Base-by-base conservation (phyloP, 2,113 vertebrate genomes). In the Sterrhoptilus dennistouni region DNA sequence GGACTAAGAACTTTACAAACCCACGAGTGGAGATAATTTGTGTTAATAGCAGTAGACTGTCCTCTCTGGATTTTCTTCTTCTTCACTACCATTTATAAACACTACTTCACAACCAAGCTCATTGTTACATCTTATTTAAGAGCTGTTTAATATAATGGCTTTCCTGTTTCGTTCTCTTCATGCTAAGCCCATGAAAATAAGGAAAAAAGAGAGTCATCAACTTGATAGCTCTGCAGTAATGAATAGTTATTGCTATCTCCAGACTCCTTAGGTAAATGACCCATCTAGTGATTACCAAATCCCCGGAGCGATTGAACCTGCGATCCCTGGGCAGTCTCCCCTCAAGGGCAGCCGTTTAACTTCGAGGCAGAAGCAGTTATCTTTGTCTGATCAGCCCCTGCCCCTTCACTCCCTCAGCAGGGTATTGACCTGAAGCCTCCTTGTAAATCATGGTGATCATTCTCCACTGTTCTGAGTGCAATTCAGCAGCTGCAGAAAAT, bases 261-360 rank as follows among this genome's bases (percentile, higher is more conserved):
- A 89, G 69, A 66, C 72, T 70, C 74, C 83, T 91, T 42, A 69
- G 63, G 53, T 69, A 93, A 95, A 92, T 90, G 90, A 94, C 50
- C 88, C 79, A 80, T 69, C 49, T 33, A 64, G 87, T 63, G 78
- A 89, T 95, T 93, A 85, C 66, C 40, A 29, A 36, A 27, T 69
- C 50, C 36, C 66, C 65, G 66, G 44, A 79, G 85, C 28, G 10
- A 91, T 10, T 75, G 87, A 93, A 69, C 71, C 42, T 85, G 53
- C 2, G 31, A 80, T 68, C 68, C 71, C 44, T 52, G 23, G 28
- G 38, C 35, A 49, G 47, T 71, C 33, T 79, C 75, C 14, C 72
- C 77, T 91, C 74, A 89, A 85, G 82, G 78, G 66, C 78, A 82
- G 24, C 83, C 49, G 9, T 86, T 77, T 90, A 77, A 61, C 90